A percentile compares a stretch with the other conserved stretches of the same genome.
Conservation (phyloP, 2,888 invertebrate genomes). For the Rambutsinella grinnellia region DNA sequence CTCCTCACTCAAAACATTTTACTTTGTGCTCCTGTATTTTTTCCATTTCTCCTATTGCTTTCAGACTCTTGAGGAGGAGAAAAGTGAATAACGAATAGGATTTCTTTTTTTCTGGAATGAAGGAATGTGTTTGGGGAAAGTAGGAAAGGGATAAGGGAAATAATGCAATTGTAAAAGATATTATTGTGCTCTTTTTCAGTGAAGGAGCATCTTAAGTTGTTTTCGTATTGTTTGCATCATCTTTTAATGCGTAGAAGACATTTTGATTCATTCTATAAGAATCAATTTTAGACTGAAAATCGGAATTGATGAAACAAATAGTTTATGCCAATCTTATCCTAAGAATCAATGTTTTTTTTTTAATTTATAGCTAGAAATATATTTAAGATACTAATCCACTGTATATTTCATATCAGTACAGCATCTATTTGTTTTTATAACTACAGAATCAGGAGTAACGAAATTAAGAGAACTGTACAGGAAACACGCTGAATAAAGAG, state of each 20-base stretch:
- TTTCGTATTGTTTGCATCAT: conserved; percentile 39
- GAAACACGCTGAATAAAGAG: no score
- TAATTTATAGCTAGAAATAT: no score
- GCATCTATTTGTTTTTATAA: no score
- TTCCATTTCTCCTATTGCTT: conserved; percentile 52
- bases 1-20: conserved; percentile 32
- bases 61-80: conserved; percentile 12
- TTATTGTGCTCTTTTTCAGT: conserved; percentile 28
- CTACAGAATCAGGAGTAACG: no score
- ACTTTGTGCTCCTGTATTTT: conserved; percentile 57
- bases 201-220: conserved; percentile 47
- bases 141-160: conserved; percentile 22
- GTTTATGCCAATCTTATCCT: no score
- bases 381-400: no score
- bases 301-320: no score
- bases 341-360: no score
- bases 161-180: conserved; percentile 50
- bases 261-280: no score
- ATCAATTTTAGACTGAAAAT: no score
- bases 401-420: no score
- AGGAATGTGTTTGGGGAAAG: conserved; percentile 16
- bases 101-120: not conserved
- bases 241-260: conserved; percentile 34
- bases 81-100: conserved; percentile 23
- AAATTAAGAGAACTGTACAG: no score